Evolutionary conservation across 2,797 vertebrate genomes (phyloP).

Genomic region (Hylomyscus alleni): DNA sequence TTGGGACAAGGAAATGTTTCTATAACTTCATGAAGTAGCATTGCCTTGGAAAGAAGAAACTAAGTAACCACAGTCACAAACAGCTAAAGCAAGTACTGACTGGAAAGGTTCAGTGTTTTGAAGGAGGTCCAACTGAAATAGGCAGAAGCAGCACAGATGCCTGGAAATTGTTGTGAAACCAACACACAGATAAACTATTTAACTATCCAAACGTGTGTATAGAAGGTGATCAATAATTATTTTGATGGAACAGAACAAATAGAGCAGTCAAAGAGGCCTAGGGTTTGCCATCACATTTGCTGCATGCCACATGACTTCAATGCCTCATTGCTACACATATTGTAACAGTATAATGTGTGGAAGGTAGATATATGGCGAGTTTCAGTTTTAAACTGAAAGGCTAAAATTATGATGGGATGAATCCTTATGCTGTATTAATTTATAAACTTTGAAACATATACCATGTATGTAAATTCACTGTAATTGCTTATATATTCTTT

Average conservation of each 20-base stretch:
- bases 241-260: background rate
- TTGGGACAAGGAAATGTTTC: background rate
- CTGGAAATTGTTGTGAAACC: background rate
- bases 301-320: background rate
- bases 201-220: background rate
- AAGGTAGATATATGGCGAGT: background rate
- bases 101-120: background rate
- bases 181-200: too few species aligned
- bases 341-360: background rate
- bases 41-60: background rate
- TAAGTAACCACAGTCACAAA: background rate
- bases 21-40: background rate
- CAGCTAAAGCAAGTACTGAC: background rate
- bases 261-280: background rate
- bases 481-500: background rate
- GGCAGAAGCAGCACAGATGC: background rate
- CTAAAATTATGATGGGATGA: background rate
- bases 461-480: background rate
- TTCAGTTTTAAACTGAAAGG: background rate
- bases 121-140: background rate
- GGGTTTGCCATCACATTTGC: background rate
- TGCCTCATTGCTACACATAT: background rate
- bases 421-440: background rate
- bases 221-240: background rate
- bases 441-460: background rate